A percentile compares a stretch with the other conserved stretches of the same genome.
Conservation (phyloP, 2,888 invertebrate species). For the Ischnura elegans region DNA sequence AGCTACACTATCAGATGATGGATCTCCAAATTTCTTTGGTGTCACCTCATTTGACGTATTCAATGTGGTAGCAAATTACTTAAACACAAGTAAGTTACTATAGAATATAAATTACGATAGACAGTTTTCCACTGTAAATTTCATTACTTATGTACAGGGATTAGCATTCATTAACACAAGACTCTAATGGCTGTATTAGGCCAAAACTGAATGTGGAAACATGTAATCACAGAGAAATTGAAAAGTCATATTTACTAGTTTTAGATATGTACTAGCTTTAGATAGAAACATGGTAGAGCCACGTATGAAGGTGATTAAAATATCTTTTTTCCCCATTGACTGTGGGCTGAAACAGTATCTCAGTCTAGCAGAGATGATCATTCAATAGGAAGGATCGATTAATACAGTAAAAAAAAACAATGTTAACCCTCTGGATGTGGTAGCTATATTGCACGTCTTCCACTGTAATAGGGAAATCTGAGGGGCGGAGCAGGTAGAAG, state of each 20-base stretch:
- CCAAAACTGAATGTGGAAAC: neutral
- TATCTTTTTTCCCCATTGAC: too few species aligned
- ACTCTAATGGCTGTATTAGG: neutral
- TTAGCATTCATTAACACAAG: neutral
- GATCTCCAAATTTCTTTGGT: slow-evolving; percentile 69
- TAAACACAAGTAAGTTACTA: slow-evolving; percentile 68
- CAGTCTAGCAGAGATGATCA: too few species aligned
- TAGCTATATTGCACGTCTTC: too few species aligned
- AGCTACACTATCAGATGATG: slow-evolving; percentile 63
- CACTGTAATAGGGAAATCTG: too few species aligned
- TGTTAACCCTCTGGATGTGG: too few species aligned
- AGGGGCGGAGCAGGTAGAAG: too few species aligned
- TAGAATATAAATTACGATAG: neutral
- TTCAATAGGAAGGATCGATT: too few species aligned
- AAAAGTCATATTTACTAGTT: neutral
- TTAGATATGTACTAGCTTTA: neutral
- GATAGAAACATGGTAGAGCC: neutral
- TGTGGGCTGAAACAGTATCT: too few species aligned
- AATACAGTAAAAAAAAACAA: too few species aligned
- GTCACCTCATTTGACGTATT: slow-evolving; percentile 69
- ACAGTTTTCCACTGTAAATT: too few species aligned
- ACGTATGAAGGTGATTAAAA: too few species aligned
- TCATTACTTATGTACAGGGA: neutral
- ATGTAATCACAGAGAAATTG: neutral
- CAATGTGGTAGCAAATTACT: slow-evolving; percentile 69